A percentile compares a stretch with the other conserved stretches of the same genome.
These are phyloP conservation scores for Chrysogorgia sp. DNA, from an alignment of 92 coral and sea anemone species.

Conservation along the genomic window DNA sequence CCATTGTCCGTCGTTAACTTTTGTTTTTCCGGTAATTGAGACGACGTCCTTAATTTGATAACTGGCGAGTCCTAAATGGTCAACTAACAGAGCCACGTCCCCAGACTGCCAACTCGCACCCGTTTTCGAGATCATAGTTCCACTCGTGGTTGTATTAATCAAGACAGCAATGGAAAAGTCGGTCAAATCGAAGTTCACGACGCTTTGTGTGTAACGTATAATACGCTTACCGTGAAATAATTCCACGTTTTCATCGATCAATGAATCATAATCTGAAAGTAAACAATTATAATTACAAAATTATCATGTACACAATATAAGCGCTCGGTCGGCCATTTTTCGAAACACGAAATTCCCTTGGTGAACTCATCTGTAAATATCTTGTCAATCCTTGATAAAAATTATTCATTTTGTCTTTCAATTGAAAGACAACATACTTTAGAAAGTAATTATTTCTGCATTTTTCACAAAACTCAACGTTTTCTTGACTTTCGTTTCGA, in stretches of 20 bases:
- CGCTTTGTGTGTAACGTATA: conserved; percentile 19
- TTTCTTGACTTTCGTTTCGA: too few species aligned
- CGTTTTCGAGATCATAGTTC: conserved; percentile 24
- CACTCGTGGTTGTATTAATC: conserved; percentile 3
- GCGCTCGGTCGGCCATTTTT: too few species aligned
- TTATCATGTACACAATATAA: too few species aligned
- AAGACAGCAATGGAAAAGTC: conserved; percentile 26
- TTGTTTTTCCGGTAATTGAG: conserved; percentile 5
- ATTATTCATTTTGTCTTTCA: too few species aligned
- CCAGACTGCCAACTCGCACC: conserved; percentile 12
- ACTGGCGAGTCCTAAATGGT: not conserved
- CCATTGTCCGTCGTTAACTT: conserved; percentile 29
- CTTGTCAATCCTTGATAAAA: too few species aligned
- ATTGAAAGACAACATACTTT: too few species aligned
- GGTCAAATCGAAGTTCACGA: conserved; percentile 3
- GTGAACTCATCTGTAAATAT: too few species aligned
- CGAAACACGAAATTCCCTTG: too few species aligned
- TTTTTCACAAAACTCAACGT: too few species aligned
- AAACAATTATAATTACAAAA: too few species aligned
- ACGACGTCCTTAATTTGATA: conserved; percentile 13
- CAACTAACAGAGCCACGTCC: conserved; percentile 1
- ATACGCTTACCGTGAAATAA: conserved; percentile 9
- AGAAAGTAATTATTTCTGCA: too few species aligned
- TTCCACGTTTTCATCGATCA: conserved; percentile 21
- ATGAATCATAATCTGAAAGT: conserved; percentile 5